A percentile compares a stretch with the other conserved stretches of the same genome.
Conservation (phyloP, 2,113 vertebrate species). For the Pachyramphus minor region DNA sequence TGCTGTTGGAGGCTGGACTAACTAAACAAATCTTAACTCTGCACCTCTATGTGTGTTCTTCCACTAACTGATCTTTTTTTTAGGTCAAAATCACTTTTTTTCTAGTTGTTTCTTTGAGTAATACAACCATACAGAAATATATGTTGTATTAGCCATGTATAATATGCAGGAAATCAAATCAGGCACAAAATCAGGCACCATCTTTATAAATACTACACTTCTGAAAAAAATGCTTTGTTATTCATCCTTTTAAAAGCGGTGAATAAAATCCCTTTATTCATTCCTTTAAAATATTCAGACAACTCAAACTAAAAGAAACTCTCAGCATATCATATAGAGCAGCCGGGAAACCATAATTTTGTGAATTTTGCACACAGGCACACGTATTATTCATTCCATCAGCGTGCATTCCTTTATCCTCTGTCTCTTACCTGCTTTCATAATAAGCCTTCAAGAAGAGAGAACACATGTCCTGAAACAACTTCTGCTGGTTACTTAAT, state of each 20-base stretch:
- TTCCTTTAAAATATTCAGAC: neutral
- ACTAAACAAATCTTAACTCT: neutral
- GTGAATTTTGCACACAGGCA: neutral
- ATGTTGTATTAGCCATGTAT: neutral
- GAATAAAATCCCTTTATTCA: neutral
- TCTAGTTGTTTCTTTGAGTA: neutral
- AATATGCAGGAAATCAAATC: neutral
- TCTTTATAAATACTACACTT: neutral
- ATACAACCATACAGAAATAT: neutral
- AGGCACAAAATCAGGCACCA: neutral
- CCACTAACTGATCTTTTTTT: neutral
- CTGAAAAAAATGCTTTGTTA: neutral
- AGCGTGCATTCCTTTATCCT: neutral
- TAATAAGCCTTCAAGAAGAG: conserved; percentile 6
- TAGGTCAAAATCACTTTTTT: neutral
- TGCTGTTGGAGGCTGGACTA: neutral
- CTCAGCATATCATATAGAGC: neutral
- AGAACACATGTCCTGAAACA: neutral
- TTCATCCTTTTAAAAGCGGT: neutral
- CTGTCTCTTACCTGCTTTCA: conserved; percentile 6
- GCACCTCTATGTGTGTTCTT: neutral
- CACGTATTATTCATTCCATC: neutral
- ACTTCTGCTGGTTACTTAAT: neutral
- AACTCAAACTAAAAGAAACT: neutral
- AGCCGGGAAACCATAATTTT: neutral